Conservation (phyloP, 2,888 invertebrate species). For the Torymus aiolomorphi region DNA sequence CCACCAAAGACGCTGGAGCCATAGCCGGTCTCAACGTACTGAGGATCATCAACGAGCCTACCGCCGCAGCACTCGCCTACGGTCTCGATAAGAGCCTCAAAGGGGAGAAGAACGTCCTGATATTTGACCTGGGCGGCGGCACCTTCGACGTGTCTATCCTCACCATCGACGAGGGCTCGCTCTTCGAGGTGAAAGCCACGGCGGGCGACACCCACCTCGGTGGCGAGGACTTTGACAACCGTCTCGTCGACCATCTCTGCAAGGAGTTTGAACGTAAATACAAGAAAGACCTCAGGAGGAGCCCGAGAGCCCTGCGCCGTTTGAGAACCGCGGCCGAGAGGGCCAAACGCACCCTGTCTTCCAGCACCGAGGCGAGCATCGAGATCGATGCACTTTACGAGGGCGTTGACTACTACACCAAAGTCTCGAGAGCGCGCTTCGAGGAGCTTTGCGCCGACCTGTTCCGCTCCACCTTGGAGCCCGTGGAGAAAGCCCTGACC, state of each 20-base stretch:
- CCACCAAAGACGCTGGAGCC: slow-evolving; percentile 83
- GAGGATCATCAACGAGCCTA: slow-evolving; percentile 81
- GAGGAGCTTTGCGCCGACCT: slow-evolving; percentile 87
- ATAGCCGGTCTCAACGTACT: slow-evolving; percentile 83
- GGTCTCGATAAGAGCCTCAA: slow-evolving; percentile 83
- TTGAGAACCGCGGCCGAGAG: slow-evolving; percentile 86
- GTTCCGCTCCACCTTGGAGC: slow-evolving; percentile 84
- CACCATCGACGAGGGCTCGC: slow-evolving; percentile 84
- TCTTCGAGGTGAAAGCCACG: slow-evolving; percentile 88
- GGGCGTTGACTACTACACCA: slow-evolving; percentile 85
- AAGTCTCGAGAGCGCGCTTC: slow-evolving; percentile 85
- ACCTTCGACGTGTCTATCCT: slow-evolving; percentile 91
- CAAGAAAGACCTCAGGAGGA: slow-evolving; percentile 82
- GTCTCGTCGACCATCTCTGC: slow-evolving; percentile 82
- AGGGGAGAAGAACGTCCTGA: slow-evolving; percentile 81
- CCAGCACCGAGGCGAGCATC: slow-evolving; percentile 85
- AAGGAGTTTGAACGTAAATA: slow-evolving; percentile 85
- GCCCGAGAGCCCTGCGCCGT: slow-evolving; percentile 82
- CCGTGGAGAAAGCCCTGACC: slow-evolving; percentile 86
- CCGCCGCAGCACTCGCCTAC: slow-evolving; percentile 83
- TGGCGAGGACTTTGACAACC: slow-evolving; percentile 77
- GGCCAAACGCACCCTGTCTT: slow-evolving; percentile 86
- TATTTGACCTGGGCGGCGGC: slow-evolving; percentile 82
- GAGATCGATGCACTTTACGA: slow-evolving; percentile 87
- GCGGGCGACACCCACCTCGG: slow-evolving; percentile 91